These are phyloP conservation scores for Eristalis tenax DNA, from an alignment of 2,888 invertebrate species.

Conservation along the genomic window DNA sequence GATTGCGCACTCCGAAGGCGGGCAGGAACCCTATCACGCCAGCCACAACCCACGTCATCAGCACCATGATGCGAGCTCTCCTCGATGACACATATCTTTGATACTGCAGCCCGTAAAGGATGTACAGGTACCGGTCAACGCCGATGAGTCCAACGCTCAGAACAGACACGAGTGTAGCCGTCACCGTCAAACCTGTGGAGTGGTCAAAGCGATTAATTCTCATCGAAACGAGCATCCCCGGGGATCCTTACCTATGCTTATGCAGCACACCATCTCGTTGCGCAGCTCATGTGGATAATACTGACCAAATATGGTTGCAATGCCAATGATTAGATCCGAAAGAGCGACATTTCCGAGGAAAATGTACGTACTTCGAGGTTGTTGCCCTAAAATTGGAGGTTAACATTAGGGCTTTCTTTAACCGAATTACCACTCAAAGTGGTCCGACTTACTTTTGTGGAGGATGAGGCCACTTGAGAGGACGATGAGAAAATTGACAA, in stretches of 20 bases:
- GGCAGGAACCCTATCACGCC: conserved; percentile 84
- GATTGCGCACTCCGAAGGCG: conserved; percentile 83
- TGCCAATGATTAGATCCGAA: conserved; percentile 85
- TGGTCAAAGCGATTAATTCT: not conserved
- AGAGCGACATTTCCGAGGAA: conserved; percentile 86
- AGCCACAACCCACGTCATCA: conserved; percentile 84
- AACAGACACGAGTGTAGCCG: conserved; percentile 85
- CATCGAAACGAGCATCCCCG: not conserved
- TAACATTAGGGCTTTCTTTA: not conserved
- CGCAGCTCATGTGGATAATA: conserved; percentile 79
- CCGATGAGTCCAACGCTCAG: conserved; percentile 86
- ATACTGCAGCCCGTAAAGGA: conserved; percentile 85
- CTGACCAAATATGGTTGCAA: conserved; percentile 83
- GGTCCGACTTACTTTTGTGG: conserved; percentile 82
- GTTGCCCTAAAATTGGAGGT: conserved; percentile 81
- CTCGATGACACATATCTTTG: conserved; percentile 84
- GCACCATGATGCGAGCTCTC: conserved; percentile 83
- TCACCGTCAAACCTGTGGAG: conserved; percentile 84
- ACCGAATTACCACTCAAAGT: not conserved
- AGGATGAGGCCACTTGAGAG: conserved; percentile 86
- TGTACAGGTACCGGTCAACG: conserved; percentile 85
- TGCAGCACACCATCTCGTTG: conserved; percentile 79
- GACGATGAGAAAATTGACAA: conserved; percentile 85
- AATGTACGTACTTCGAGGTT: conserved; percentile 85
- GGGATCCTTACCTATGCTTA: conserved; percentile 79